A percentile compares a stretch with the other conserved stretches of the same genome.
Conservation (phyloP, 2,888 invertebrate genomes). For the Drosophila anomelani region DNA sequence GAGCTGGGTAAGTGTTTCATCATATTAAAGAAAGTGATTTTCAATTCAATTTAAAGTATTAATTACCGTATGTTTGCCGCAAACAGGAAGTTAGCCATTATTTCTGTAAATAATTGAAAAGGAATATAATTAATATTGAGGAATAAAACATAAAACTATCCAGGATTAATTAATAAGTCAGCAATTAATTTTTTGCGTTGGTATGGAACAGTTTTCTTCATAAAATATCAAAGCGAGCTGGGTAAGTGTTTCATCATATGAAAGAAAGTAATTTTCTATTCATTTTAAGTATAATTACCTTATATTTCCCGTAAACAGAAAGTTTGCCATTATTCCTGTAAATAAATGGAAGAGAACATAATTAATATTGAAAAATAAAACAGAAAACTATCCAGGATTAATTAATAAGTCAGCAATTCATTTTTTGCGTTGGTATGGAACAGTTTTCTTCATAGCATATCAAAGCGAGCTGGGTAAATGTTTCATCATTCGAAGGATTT, state of each 20-base stretch:
- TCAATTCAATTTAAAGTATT: too few species aligned
- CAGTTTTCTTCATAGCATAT: conserved; percentile 27
- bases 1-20: conserved; percentile 34
- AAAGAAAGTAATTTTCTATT: not conserved
- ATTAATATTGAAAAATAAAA: not conserved
- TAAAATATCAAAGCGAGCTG: conserved; percentile 31
- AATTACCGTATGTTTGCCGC: not conserved
- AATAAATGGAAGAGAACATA: not conserved
- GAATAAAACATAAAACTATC: not conserved
- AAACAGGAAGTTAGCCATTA: not conserved
- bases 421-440: conserved; percentile 31
- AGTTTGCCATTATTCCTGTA: not conserved
- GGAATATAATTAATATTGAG: not conserved
- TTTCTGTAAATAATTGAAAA: not conserved
- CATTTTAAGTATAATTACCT: not conserved
- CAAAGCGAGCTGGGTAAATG: conserved; percentile 33
- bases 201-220: conserved; percentile 34
- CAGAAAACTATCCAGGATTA: not conserved
- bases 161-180: not conserved
- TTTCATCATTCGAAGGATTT: conserved; percentile 6
- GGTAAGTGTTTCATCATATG: conserved; percentile 25
- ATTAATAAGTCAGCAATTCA: conserved; percentile 9
- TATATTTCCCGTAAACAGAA: not conserved
- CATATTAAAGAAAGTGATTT: not conserved
- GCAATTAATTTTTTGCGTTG: conserved; percentile 26